Evolutionary conservation across 2,797 vertebrate species (phyloP), one percentile per base, ranked within the genome.

Genomic region (Poecilia gillii): DNA sequence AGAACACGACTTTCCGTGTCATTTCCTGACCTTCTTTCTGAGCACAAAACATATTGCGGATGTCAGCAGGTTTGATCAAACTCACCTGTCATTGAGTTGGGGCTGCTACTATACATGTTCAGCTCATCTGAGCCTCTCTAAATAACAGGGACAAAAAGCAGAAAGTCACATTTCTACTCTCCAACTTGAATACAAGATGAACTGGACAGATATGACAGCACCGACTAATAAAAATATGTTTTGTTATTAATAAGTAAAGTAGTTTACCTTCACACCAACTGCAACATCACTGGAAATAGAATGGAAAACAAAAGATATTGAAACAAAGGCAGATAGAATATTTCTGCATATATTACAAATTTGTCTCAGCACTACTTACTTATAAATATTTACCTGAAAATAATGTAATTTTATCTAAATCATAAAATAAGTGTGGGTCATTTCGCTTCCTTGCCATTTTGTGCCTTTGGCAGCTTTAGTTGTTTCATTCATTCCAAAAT

Each of bases 101-200:
- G 96, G 94, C 98, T 98, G 96, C 94, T 98, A 33, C 93, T 71
- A 93, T 99, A 99, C 94, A 99, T 97, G 96, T 93, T 97, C 94
- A 99, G 97, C 95, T 99, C 98, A 96, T 99, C 98, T 94, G 98
- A 99, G 96, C 98, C 97, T 97, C 98, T 99, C 98, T 99, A 80
- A 77, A 76, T 72, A 31, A 73, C 7, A 72, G 74, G 12, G 2
- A 62, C 6, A 31, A 45, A 66, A 20, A 0, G 49, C 43, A 51
- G n/a, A 66, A 33, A 14, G 33, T 45, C 12, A 33, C 59, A 41
- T 18, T 36, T 47, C 49, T 0, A 74, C 57, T 36, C 45, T 53
- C 66, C 23, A 23, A 70, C 9, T 43, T 70, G 39, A 70, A 43
- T n/a, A 25, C 66, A 25, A 70, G 39, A 70, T 20, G 23, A 70